Evolutionary conservation across 2,113 vertebrate species (phyloP).

Genomic region (Tetraodon nigroviridis): DNA sequence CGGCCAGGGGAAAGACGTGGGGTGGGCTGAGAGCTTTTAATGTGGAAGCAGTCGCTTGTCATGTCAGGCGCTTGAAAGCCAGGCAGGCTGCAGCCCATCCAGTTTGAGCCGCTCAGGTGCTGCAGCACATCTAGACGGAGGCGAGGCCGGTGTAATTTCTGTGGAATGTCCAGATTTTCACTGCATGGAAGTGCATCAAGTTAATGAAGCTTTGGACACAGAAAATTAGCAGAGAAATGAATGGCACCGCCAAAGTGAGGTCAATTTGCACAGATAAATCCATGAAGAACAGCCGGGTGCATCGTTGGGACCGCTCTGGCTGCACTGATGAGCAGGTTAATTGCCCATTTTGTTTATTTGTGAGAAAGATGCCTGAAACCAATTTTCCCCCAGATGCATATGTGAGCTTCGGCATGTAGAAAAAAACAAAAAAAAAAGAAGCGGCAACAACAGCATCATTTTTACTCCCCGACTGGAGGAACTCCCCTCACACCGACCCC

Average conservation of each 20-base stretch:
- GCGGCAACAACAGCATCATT: slow-evolving; percentile 23
- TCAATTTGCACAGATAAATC: slow-evolving; percentile 72
- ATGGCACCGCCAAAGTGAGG: slow-evolving; percentile 65
- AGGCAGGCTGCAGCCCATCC: slow-evolving; percentile 37
- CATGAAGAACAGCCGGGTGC: slow-evolving; percentile 62
- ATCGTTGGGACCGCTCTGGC: slow-evolving; percentile 44
- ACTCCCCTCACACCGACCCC: background rate
- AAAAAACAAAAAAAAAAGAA: background rate
- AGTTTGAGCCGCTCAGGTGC: slow-evolving; percentile 12
- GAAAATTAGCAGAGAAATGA: slow-evolving; percentile 68
- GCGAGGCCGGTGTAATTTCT: slow-evolving; percentile 29
- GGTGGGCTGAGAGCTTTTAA: slow-evolving; percentile 44
- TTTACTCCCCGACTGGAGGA: slow-evolving; percentile 8
- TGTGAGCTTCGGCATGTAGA: background rate
- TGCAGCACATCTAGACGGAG: slow-evolving; percentile 2
- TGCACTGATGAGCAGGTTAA: slow-evolving; percentile 68
- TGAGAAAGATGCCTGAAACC: slow-evolving; percentile 63
- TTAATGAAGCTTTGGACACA: slow-evolving; percentile 66
- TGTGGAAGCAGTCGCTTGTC: slow-evolving; percentile 62
- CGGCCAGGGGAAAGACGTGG: slow-evolving; percentile 37
- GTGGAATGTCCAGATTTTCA: slow-evolving; percentile 51
- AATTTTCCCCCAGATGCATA: slow-evolving; percentile 34
- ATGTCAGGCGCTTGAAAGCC: slow-evolving; percentile 65
- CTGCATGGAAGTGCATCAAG: slow-evolving; percentile 46
- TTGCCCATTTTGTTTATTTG: slow-evolving; percentile 69